A percentile compares a stretch with the other conserved stretches of the same genome.
These are phyloP conservation scores for Campoletis raptor DNA, from an alignment of 2,888 invertebrate genomes.

Conservation along the genomic window DNA sequence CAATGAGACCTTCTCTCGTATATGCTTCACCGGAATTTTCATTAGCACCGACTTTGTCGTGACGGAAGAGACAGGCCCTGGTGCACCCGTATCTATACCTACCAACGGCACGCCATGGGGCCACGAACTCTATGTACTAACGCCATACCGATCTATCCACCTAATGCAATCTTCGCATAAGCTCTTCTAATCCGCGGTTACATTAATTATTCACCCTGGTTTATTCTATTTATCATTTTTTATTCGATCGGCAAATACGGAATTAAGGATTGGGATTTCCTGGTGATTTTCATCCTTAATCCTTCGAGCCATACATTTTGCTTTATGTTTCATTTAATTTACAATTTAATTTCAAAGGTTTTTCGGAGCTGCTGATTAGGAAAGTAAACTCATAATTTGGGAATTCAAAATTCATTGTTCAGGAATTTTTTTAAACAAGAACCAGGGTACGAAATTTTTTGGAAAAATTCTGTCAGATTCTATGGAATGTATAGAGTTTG, in stretches of 20 bases:
- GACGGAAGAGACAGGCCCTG: conserved; percentile 74
- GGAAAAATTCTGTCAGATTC: too few relatives aligned
- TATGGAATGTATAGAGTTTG: too few relatives aligned
- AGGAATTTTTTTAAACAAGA: too few relatives aligned
- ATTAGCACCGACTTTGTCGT: conserved; percentile 81
- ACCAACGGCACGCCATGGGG: conserved; percentile 54
- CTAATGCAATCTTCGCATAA: neutral
- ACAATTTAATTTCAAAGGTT: too few relatives aligned
- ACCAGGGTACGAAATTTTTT: too few relatives aligned
- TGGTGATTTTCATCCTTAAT: neutral
- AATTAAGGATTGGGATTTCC: neutral
- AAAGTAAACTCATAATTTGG: too few relatives aligned
- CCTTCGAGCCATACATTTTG: too few relatives aligned
- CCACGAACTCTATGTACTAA: conserved; percentile 55
- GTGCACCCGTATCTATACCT: conserved; percentile 65
- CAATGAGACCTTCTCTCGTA: conserved; percentile 71
- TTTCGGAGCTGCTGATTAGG: too few relatives aligned
- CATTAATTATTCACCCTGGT: neutral
- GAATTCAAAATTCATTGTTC: too few relatives aligned
- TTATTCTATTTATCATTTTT: neutral
- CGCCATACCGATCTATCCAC: conserved; percentile 23
- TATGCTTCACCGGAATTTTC: conserved; percentile 81
- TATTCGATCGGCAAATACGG: neutral
- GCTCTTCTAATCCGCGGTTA: neutral
- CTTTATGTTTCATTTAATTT: too few relatives aligned